Conservation (phyloP, 1,140 invertebrate species). For the Eufriesea mexicana region DNA sequence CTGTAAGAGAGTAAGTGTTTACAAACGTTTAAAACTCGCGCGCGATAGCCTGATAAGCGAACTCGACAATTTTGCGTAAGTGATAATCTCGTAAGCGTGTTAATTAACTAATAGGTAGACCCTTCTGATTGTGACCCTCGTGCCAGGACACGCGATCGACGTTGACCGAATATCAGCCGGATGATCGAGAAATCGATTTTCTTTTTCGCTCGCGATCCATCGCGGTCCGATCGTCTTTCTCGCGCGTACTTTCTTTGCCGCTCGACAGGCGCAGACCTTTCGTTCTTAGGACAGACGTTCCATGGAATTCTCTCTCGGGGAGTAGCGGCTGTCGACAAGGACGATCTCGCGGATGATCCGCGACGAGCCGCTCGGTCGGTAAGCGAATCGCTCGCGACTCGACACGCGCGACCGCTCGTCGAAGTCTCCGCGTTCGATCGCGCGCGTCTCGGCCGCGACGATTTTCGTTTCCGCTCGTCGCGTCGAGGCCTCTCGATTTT, state of each 20-base stretch:
- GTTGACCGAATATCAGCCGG: neutral
- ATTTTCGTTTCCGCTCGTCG: too few relatives aligned
- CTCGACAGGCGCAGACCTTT: neutral
- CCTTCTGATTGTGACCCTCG: constrained; percentile 48
- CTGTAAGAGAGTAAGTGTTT: constrained; percentile 21
- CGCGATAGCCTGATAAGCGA: constrained; percentile 39
- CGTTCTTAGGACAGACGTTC: neutral
- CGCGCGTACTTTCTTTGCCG: neutral
- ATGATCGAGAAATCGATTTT: constrained; percentile 17
- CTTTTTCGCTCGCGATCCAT: neutral
- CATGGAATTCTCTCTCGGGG: neutral
- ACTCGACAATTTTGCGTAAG: constrained; percentile 43
- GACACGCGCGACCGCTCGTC: neutral
- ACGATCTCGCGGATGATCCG: neutral
- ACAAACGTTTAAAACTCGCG: constrained; percentile 1
- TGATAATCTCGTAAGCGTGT: constrained; percentile 46
- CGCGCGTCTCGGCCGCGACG: neutral
- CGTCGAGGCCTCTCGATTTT: too few relatives aligned
- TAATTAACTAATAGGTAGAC: constrained; percentile 42
- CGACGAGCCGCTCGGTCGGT: too few relatives aligned
- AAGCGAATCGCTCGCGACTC: neutral
- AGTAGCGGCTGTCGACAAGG: neutral
- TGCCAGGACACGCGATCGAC: constrained; percentile 15
- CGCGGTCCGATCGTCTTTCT: neutral
- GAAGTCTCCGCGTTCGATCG: neutral